These are phyloP conservation scores for Sylvia borin DNA, from an alignment of 2,797 vertebrate species.

Conservation along the genomic window DNA sequence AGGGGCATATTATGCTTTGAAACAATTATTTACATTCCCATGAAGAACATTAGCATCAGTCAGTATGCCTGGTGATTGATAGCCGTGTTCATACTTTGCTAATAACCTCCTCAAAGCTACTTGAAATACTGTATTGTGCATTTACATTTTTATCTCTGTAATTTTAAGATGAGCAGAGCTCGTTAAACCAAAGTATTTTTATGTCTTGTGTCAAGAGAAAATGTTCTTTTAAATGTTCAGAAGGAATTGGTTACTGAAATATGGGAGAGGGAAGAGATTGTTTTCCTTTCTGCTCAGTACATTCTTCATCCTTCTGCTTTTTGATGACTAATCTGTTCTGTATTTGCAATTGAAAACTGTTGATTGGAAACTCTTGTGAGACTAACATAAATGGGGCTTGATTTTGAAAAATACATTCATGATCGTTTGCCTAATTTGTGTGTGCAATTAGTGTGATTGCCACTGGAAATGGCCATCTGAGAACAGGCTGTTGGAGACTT, in stretches of 20 bases:
- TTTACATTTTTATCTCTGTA: conserved; percentile 2
- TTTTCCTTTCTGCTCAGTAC: background rate
- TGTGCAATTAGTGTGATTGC: conserved; percentile 60
- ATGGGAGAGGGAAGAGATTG: background rate
- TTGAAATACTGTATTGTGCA: background rate
- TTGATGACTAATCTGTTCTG: conserved; percentile 63
- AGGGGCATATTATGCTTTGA: background rate
- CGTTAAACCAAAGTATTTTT: background rate
- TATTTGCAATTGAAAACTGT: conserved; percentile 42
- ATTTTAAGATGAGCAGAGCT: conserved; percentile 25
- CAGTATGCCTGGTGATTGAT: background rate
- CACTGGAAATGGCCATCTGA: conserved; percentile 43
- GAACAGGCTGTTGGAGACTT: background rate
- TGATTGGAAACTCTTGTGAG: conserved; percentile 50
- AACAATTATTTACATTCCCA: background rate
- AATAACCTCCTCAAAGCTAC: background rate
- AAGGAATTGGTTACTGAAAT: background rate
- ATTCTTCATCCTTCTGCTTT: background rate
- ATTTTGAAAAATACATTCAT: conserved; percentile 59
- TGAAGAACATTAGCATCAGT: background rate
- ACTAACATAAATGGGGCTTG: conserved; percentile 62
- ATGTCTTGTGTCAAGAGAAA: background rate
- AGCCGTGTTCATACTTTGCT: background rate
- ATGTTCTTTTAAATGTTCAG: background rate
- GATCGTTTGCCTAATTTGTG: conserved; percentile 37